phyloP scores from a whole-genome alignment of 2,888 invertebrate species.

The Cerastis rubricosa region DNA sequence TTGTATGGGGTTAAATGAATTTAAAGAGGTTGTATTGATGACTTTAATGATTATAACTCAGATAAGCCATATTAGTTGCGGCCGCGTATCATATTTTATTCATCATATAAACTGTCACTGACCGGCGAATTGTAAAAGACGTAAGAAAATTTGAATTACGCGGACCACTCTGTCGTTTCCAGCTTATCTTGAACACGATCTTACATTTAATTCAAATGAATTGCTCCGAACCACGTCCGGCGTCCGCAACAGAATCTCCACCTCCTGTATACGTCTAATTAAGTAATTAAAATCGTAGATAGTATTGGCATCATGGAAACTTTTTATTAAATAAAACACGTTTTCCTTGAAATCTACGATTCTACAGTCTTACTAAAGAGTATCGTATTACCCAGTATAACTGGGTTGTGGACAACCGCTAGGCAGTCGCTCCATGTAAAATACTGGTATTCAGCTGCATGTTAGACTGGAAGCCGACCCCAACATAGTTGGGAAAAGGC shows the following conservation, averaged over 20 bases:
- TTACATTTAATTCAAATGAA: neutral
- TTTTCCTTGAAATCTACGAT: neutral
- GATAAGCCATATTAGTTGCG: too few species aligned
- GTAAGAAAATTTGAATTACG: too few species aligned
- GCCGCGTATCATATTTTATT: too few species aligned
- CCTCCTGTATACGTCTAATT: neutral
- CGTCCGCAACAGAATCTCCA: neutral
- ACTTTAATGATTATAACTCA: too few species aligned
- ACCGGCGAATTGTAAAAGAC: too few species aligned
- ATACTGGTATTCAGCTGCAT: neutral
- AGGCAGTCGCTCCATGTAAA: neutral
- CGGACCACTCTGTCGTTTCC: too few species aligned
- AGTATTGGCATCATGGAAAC: neutral
- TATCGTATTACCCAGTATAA: neutral
- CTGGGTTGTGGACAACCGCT: neutral
- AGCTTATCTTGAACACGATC: too few species aligned
- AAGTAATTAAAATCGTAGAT: neutral
- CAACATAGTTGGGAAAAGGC: neutral
- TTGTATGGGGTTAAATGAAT: too few species aligned
- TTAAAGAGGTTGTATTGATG: too few species aligned
- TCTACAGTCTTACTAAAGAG: neutral
- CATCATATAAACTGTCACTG: too few species aligned
- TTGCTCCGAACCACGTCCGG: neutral
- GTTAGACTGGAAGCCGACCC: neutral
- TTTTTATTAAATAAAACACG: neutral